Evolutionary conservation across 2,113 vertebrate genomes (phyloP).

Genomic region (Athene noctua): DNA sequence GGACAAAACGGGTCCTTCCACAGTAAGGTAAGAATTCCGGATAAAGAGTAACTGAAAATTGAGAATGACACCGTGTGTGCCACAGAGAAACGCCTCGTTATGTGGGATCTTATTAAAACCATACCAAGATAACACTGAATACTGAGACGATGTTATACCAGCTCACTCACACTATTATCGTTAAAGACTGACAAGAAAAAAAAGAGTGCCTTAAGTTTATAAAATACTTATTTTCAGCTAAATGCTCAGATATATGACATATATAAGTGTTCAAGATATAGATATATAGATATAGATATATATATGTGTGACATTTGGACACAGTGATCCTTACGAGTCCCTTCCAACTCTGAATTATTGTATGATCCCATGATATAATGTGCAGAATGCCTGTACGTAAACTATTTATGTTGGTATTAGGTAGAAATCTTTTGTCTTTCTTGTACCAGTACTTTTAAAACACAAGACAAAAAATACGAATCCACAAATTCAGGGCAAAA

Average conservation of each 20-base stretch:
- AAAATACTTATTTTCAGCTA: neutral
- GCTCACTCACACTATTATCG: neutral
- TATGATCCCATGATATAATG: fast-evolving
- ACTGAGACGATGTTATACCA: neutral
- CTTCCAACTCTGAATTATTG: neutral
- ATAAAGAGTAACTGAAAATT: slow-evolving; percentile 7
- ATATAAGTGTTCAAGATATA: too few species aligned
- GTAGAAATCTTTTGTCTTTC: neutral
- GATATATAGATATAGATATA: neutral
- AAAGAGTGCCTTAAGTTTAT: neutral
- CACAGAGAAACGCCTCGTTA: neutral
- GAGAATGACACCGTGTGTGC: neutral
- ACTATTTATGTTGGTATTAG: neutral
- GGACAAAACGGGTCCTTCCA: neutral
- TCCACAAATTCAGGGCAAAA: neutral
- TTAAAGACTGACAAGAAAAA: neutral
- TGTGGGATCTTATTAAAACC: neutral
- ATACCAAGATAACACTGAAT: neutral
- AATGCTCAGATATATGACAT: neutral
- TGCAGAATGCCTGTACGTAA: neutral
- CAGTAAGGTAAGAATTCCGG: neutral
- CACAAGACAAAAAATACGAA: neutral
- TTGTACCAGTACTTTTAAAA: neutral
- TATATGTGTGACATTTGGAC: neutral
- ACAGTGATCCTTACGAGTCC: neutral